phyloP scores from a whole-genome alignment of 2,113 vertebrate species.

The Ptyas mucosa region DNA sequence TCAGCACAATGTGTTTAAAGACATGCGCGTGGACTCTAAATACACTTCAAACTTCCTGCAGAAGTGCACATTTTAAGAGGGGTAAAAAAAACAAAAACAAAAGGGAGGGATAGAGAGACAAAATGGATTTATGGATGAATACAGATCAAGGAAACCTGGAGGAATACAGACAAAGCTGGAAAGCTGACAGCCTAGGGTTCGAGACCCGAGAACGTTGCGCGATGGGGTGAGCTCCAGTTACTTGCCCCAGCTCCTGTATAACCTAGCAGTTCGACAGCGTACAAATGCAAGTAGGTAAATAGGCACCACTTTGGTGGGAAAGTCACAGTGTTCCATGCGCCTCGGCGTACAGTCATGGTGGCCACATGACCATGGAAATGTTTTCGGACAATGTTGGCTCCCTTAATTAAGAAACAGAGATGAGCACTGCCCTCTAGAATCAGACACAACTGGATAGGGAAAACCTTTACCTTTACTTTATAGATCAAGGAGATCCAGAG shows the following conservation, averaged over 20 bases:
- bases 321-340: not conserved
- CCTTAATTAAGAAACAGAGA: not conserved
- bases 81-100: not conserved
- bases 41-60: not conserved
- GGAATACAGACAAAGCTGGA: not conserved
- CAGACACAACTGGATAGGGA: not conserved
- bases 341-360: not conserved
- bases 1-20: not conserved
- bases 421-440: not conserved
- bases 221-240: not conserved
- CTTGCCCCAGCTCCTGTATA: not conserved
- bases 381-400: not conserved
- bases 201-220: not conserved
- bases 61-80: not conserved
- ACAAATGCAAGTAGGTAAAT: not conserved
- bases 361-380: not conserved
- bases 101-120: not conserved
- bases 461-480: not conserved
- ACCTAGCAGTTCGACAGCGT: not conserved
- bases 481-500: not conserved
- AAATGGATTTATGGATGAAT: not conserved
- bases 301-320: not conserved
- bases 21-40: not conserved
- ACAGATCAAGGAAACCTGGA: not conserved
- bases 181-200: not conserved